These are phyloP conservation scores for Acanthoscelides obtectus DNA, from an alignment of 2,888 invertebrate species.

Conservation along the genomic window DNA sequence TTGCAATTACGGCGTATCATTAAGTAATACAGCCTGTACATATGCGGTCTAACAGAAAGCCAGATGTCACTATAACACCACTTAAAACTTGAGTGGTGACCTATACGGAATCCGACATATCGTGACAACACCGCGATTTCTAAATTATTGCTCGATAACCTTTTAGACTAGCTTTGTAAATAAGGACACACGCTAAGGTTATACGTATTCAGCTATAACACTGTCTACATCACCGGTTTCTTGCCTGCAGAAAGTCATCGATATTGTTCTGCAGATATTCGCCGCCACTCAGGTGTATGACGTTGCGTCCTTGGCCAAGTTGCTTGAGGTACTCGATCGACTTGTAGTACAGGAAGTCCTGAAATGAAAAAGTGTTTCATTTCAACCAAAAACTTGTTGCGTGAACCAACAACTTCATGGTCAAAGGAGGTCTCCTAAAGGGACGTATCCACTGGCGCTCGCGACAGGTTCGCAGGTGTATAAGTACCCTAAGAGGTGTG, in stretches of 20 bases:
- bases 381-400: too few species aligned
- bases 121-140: neutral
- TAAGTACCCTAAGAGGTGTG: too few species aligned
- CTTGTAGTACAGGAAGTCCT: slow-evolving; percentile 34
- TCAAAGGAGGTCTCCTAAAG: too few species aligned
- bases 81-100: too few species aligned
- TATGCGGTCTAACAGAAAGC: too few species aligned
- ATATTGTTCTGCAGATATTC: slow-evolving; percentile 44
- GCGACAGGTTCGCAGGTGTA: too few species aligned
- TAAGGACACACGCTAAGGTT: slow-evolving; percentile 4
- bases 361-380: slow-evolving; percentile 14
- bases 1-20: too few species aligned
- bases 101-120: too few species aligned
- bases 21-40: too few species aligned
- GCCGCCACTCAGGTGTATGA: slow-evolving; percentile 47
- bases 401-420: too few species aligned
- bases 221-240: slow-evolving; percentile 22
- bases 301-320: slow-evolving; percentile 37
- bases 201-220: slow-evolving; percentile 28
- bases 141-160: neutral
- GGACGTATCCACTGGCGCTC: too few species aligned
- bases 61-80: too few species aligned
- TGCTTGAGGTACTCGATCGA: slow-evolving; percentile 40
- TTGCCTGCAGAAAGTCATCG: slow-evolving; percentile 44
- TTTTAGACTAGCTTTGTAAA: neutral